These are phyloP conservation scores for Tachina fera DNA, from an alignment of 2,888 invertebrate genomes.

Conservation along the genomic window DNA sequence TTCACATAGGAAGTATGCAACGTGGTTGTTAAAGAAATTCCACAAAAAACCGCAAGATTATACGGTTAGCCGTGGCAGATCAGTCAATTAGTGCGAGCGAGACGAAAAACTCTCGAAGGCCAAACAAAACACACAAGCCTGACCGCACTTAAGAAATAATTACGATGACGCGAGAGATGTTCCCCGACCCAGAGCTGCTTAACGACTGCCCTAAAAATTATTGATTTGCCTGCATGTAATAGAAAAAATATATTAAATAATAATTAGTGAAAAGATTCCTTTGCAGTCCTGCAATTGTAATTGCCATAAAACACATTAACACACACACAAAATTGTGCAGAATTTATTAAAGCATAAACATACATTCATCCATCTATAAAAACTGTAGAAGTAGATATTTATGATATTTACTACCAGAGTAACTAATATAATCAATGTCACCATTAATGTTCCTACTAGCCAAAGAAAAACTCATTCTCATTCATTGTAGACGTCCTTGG, in stretches of 20 bases:
- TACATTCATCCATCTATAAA: background rate
- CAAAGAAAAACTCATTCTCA: constrained; percentile 14
- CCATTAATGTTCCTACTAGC: constrained; percentile 20
- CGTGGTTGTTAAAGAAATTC: no score
- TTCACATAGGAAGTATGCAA: no score
- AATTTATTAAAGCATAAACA: background rate
- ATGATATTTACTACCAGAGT: constrained; percentile 5
- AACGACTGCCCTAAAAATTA: no score
- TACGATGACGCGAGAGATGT: no score
- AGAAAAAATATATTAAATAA: background rate
- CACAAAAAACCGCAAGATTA: no score
- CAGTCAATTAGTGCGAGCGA: no score
- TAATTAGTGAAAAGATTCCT: background rate
- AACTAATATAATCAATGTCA: constrained; percentile 38
- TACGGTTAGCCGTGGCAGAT: no score
- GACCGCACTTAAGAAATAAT: no score
- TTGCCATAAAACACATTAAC: background rate
- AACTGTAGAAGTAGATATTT: constrained; percentile 31
- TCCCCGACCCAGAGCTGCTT: no score
- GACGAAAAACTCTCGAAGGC: no score
- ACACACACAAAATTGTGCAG: background rate
- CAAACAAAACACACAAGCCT: no score
- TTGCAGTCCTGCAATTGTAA: background rate
- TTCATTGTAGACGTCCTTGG: background rate
- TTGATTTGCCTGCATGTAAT: background rate